Evolutionary conservation across 2,797 vertebrate genomes (phyloP), one percentile per base, ranked within the genome.

Genomic region (Prionace glauca): DNA sequence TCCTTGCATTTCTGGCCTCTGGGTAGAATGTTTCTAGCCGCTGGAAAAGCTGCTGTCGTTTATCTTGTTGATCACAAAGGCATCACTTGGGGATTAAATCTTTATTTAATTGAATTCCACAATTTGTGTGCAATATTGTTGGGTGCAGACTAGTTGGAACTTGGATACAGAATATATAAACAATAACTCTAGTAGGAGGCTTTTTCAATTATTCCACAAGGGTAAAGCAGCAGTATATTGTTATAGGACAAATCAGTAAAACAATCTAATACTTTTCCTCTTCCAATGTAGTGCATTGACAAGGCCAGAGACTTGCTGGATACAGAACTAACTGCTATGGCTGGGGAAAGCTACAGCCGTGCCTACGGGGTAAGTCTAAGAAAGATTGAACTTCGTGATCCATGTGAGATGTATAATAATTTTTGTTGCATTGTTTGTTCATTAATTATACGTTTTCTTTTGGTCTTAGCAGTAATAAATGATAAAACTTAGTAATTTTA

Each of bases 311-410:
- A 99, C 97, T 98, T 99, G 88, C 97, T 99, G 96, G 99, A 99
- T 95, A 99, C 99, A 0, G 99, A 99, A 97, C 97, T 99, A 96
- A 99, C 99, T 0, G 99, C 99, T 94, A 99, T 99, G 99, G 99
- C 99, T n/a, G 99, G 99, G 91, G 99, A 99, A 97, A 99, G 99
- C 97, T 99, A 99, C 97, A 99, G 99, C 93, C 98, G 99, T 95
- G 99, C 99, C 1, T 99, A 99, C 0, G 99, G 99, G 97, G 99
- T 99, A 96, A 98, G 98, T 96, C 26, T 0, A 0, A 0, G 60
- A 3, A 91, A 91, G 56, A 20, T 62, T n/a, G 56, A 36, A n/a
- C 8, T 91, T 65, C 88, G 9, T 18, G 69, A 50, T 74, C 65
- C 26, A 22, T 11, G 9, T 65, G 88, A 91, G n/a, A 12, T n/a